Conservation (phyloP, 37 sponge, comb jelly and placozoan genomes). For the Ephydatia muelleri region DNA sequence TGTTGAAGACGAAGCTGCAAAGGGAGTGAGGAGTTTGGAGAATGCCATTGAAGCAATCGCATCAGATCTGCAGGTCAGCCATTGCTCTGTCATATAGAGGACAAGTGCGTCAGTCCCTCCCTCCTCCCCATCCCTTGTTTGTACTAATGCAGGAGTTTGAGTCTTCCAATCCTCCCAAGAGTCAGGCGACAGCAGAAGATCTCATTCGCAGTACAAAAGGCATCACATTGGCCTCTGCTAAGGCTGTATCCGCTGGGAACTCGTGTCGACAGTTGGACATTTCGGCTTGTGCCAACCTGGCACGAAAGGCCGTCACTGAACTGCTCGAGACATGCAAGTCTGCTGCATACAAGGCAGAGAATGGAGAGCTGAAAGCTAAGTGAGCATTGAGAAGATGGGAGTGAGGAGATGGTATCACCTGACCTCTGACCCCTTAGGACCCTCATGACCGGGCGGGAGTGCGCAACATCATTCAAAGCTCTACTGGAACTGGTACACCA, state of each 20-base stretch:
- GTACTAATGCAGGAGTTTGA: slow-evolving; percentile 34
- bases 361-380: slow-evolving; percentile 55
- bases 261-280: slow-evolving; percentile 84
- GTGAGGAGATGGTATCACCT: too few relatives aligned
- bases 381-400: neutral
- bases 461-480: slow-evolving; percentile 75
- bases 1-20: slow-evolving; percentile 90
- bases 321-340: slow-evolving; percentile 82
- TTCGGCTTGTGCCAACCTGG: slow-evolving; percentile 92
- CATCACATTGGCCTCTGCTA: slow-evolving; percentile 75
- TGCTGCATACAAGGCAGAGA: slow-evolving; percentile 43
- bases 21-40: slow-evolving; percentile 85
- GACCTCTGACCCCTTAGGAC: slow-evolving; percentile 19
- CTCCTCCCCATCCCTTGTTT: neutral
- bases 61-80: slow-evolving; percentile 54
- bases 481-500: slow-evolving; percentile 82
- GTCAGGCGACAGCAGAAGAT: slow-evolving; percentile 65
- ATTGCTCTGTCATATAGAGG: slow-evolving; percentile 32
- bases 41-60: slow-evolving; percentile 86
- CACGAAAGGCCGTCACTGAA: slow-evolving; percentile 74
- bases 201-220: slow-evolving; percentile 83
- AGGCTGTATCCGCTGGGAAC: slow-evolving; percentile 94
- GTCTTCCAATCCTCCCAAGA: slow-evolving; percentile 42
- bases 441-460: slow-evolving; percentile 64
- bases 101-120: neutral